Evolutionary conservation across 37 sponge, comb jelly and placozoan species (phyloP), one percentile per base, ranked within the genome.

Genomic region (Axinella damicornis): DNA sequence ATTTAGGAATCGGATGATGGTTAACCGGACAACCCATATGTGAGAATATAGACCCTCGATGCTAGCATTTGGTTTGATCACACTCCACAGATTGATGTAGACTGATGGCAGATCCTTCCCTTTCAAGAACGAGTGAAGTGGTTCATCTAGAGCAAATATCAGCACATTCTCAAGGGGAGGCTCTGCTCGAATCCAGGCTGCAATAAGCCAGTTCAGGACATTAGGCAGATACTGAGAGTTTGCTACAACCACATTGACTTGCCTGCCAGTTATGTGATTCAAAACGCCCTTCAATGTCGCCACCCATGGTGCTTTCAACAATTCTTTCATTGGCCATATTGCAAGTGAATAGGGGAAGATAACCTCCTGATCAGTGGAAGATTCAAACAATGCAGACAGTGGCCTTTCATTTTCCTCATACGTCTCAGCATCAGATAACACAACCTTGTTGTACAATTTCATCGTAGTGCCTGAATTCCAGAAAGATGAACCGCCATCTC

Each of bases 141-240:
- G 46, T 39, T 30, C 19, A 33, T 89, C 83, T 32, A 89, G 53
- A 52, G 83, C 69, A 20, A 89, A 27, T 19, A 89, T 66, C 16
- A 89, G 35, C 31, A 89, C 38, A 27, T 82, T 78, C 11, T 71
- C 52, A 22, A 78, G 63, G 34, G 89, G 59, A 38, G 66, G 81
- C 53, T 13, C 17, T 53, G 63, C 20, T 11, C 24, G 11, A 0
- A 83, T 68, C 4, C 64, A 38, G 5, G 72, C 71, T 6, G 78
- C 41, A 28, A 75, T 41, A 13, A 89, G 65, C 89, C 89, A 89
- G 78, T 89, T 89, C 0, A 89, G 38, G 28, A 82, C 27, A 36
- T 21, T 70, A 2, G 39, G 73, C 82, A 68, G 2, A 52, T 74
- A 88, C 19, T 52, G 32, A 0, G 37, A 12, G 57, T 81, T 55